phyloP scores from a whole-genome alignment of 2,113 vertebrate species.

The Paramisgurnus dabryanus region DNA sequence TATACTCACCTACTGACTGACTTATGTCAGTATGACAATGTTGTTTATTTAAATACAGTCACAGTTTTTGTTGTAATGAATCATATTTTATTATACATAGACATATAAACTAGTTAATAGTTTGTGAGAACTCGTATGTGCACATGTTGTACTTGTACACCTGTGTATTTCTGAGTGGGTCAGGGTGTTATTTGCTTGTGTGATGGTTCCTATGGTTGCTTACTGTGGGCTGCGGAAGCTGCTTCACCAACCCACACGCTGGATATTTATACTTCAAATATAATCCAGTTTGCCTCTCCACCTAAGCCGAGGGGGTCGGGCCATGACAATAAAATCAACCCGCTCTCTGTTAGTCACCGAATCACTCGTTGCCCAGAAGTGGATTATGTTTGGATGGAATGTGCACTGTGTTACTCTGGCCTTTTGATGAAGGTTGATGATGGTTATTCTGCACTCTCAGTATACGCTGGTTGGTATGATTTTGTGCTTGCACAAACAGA shows the following conservation, averaged over 20 bases:
- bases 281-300: constrained; percentile 42
- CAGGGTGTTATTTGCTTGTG: constrained; percentile 29
- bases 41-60: too few relatives aligned
- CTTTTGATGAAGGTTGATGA: constrained; percentile 33
- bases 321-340: constrained; percentile 38
- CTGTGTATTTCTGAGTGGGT: constrained; percentile 27
- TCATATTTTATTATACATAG: too few relatives aligned
- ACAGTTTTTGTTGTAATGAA: too few relatives aligned
- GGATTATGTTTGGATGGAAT: constrained; percentile 42
- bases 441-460: neutral
- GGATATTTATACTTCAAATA: constrained; percentile 47
- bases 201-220: constrained; percentile 8
- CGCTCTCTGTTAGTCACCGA: constrained; percentile 39
- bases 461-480: neutral
- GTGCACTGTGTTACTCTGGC: constrained; percentile 32
- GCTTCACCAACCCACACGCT: constrained; percentile 50
- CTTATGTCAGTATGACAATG: too few relatives aligned
- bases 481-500: constrained; percentile 52
- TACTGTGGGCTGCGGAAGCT: constrained; percentile 24
- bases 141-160: constrained; percentile 7
- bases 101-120: neutral
- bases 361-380: constrained; percentile 9
- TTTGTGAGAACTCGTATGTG: neutral
- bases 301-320: constrained; percentile 45
- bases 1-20: too few relatives aligned